These are phyloP conservation scores for Petrocephalus schoutedeni DNA, from an alignment of 2,797 vertebrate species.

Conservation along the genomic window DNA sequence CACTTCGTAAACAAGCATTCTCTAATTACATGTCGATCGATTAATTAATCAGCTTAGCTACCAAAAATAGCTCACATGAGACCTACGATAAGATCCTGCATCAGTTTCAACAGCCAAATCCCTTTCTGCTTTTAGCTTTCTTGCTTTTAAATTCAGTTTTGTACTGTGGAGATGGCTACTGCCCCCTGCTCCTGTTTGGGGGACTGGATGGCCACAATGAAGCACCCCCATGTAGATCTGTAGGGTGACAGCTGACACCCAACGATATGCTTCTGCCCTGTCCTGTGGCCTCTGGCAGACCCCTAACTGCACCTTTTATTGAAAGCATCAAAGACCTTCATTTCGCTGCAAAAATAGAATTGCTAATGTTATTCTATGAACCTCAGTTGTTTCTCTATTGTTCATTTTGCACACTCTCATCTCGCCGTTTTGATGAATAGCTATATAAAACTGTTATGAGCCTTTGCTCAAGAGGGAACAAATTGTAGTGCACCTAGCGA, in stretches of 20 bases:
- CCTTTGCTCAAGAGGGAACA: constrained; percentile 43
- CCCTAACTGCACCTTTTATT: neutral
- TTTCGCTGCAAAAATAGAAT: constrained; percentile 6
- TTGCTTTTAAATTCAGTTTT: neutral
- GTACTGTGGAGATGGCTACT: neutral
- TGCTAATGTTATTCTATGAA: constrained; percentile 10
- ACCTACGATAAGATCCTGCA: neutral
- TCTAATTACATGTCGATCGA: neutral
- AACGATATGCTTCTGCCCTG: neutral
- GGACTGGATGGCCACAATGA: neutral
- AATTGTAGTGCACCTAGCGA: constrained; percentile 50
- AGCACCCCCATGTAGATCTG: neutral
- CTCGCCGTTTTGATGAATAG: neutral
- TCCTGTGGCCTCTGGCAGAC: neutral
- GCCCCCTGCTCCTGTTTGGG: neutral
- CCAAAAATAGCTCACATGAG: neutral
- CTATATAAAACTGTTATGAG: constrained; percentile 14
- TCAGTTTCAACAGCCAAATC: neutral
- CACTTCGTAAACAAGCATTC: neutral
- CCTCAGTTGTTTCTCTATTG: neutral
- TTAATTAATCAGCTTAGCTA: neutral
- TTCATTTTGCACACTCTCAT: neutral
- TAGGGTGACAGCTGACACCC: neutral
- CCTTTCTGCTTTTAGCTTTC: neutral
- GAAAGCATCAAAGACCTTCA: neutral